These are phyloP conservation scores for Sebastes goodei DNA, from an alignment of 2,797 vertebrate genomes.

Conservation along the genomic window DNA sequence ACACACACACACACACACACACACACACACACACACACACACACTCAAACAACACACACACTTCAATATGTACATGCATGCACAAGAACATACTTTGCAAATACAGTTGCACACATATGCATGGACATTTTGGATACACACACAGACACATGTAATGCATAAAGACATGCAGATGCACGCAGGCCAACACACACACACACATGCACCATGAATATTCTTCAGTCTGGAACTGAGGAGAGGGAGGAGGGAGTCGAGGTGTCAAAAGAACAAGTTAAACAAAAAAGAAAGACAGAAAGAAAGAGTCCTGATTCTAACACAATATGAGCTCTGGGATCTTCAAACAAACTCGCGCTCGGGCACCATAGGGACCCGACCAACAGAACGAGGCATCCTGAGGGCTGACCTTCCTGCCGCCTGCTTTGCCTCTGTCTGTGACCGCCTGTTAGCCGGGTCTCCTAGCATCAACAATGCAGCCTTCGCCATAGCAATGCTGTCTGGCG, in stretches of 20 bases:
- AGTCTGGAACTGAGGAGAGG: conserved; percentile 20
- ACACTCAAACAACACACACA: conserved; percentile 41
- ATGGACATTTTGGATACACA: background rate
- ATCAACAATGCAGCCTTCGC: conserved; percentile 87
- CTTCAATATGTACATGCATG: conserved; percentile 15
- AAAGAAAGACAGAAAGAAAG: conserved; percentile 23
- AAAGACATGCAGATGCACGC: background rate
- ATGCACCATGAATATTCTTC: conserved; percentile 17
- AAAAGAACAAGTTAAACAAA: conserved; percentile 37
- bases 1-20: conserved; percentile 46
- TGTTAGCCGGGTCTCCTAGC: conserved; percentile 86
- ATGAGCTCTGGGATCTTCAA: conserved; percentile 94
- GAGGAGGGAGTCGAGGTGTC: background rate
- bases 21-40: conserved; percentile 46
- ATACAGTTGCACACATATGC: background rate
- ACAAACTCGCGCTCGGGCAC: conserved; percentile 87
- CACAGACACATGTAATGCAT: background rate
- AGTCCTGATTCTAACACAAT: conserved; percentile 82
- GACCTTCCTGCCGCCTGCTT: conserved; percentile 86
- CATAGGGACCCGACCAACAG: conserved; percentile 89
- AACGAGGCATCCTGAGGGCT: conserved; percentile 86
- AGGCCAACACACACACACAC: conserved; percentile 23
- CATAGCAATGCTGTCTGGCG: conserved; percentile 80
- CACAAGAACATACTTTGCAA: background rate
- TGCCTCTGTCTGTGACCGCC: conserved; percentile 83